phyloP scores from a whole-genome alignment of 1,140 invertebrate species.

The Sitobion miscanthi region DNA sequence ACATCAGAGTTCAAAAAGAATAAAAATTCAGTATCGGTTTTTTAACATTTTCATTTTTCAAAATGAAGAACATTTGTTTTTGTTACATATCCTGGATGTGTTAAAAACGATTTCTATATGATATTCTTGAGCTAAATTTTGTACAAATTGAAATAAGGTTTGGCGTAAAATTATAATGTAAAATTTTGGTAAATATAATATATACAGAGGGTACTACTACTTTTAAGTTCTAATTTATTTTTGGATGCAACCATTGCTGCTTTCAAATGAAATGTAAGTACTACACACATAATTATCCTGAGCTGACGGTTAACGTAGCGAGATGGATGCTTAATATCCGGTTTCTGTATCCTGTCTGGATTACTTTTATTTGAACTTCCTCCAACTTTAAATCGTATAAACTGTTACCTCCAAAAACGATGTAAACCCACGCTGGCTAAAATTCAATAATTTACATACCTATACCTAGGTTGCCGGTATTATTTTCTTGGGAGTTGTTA shows the following conservation, averaged over 20 bases:
- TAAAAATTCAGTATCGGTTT: neutral
- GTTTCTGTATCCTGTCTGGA: neutral
- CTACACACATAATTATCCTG: neutral
- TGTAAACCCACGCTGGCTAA: too few species aligned
- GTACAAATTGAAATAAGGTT: too few species aligned
- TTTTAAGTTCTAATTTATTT: neutral
- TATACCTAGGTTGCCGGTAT: neutral
- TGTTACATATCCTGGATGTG: neutral
- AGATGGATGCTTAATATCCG: neutral
- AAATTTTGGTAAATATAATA: too few species aligned
- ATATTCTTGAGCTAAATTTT: too few species aligned
- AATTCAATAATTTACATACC: too few species aligned
- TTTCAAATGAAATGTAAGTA: neutral
- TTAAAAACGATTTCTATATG: too few species aligned
- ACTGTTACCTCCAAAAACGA: too few species aligned
- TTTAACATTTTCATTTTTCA: neutral
- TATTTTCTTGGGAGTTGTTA: neutral
- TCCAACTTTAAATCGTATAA: neutral
- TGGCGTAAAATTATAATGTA: too few species aligned
- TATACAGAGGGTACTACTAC: too few species aligned
- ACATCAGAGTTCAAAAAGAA: neutral
- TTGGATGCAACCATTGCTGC: neutral
- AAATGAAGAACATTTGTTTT: neutral
- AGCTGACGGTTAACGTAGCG: neutral
- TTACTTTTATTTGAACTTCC: neutral